Evolutionary conservation across 2,113 vertebrate genomes (phyloP).

Genomic region (Camelus dromedarius): DNA sequence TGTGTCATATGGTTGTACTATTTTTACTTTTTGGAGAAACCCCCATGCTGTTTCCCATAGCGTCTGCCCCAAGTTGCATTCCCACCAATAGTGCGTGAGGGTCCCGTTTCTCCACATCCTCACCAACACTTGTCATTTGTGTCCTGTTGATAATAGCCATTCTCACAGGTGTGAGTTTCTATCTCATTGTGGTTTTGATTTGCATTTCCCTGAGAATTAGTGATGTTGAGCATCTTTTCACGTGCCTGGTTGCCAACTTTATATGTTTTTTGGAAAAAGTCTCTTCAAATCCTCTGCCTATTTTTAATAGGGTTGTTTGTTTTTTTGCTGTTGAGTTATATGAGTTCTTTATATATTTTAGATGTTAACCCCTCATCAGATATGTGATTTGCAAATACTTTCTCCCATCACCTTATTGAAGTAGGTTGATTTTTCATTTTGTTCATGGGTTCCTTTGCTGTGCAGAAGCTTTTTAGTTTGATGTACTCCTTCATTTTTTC

Average conservation of each 20-base stretch:
- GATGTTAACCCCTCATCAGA: background rate
- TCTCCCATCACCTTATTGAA: background rate
- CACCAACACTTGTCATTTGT: background rate
- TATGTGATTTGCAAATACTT: background rate
- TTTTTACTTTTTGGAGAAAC: background rate
- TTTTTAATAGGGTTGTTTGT: background rate
- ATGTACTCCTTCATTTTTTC: background rate
- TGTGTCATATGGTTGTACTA: background rate
- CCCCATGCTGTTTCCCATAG: background rate
- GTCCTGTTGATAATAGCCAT: background rate
- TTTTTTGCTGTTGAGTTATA: background rate
- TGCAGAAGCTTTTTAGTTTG: background rate
- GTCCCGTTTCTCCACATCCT: background rate
- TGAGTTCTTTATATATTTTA: background rate
- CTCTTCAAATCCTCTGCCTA: background rate
- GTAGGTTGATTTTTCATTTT: background rate
- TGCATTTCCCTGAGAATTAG: background rate
- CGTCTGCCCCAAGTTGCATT: background rate
- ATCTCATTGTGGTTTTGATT: background rate
- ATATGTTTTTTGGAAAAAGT: background rate
- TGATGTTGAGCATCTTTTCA: background rate
- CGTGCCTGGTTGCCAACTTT: background rate
- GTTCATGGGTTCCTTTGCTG: background rate
- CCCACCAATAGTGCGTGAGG: background rate
- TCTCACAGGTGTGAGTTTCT: background rate